Conservation (phyloP, 1,140 invertebrate genomes). For the Lordiphosa mommai region DNA sequence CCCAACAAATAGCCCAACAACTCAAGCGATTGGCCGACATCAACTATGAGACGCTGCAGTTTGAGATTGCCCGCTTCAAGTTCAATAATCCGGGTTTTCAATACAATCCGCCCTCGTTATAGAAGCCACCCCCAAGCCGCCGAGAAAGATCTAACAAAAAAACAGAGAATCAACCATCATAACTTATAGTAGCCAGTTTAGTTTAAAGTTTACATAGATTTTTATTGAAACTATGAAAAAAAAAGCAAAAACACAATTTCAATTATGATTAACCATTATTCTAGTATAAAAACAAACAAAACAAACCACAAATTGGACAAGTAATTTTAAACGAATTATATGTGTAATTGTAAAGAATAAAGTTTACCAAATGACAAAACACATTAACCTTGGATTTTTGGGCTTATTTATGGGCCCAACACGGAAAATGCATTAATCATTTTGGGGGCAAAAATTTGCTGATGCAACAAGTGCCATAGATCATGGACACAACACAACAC, state of each 20-base stretch:
- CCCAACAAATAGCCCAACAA: slow-evolving; percentile 67
- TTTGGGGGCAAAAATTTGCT: slow-evolving; percentile 9
- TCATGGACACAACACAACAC: too few species aligned
- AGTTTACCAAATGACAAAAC: slow-evolving; percentile 73
- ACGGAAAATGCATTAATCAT: slow-evolving; percentile 65
- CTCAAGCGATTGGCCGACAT: slow-evolving; percentile 72
- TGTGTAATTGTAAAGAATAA: slow-evolving; percentile 73
- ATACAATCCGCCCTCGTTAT: slow-evolving; percentile 66
- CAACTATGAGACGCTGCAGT: slow-evolving; percentile 72
- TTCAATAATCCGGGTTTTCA: slow-evolving; percentile 78
- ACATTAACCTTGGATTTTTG: too few species aligned
- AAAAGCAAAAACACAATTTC: not conserved
- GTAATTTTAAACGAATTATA: slow-evolving; percentile 60
- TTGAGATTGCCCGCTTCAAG: slow-evolving; percentile 76
- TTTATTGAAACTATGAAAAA: slow-evolving; percentile 10
- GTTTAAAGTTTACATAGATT: slow-evolving; percentile 58
- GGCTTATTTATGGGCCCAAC: too few species aligned
- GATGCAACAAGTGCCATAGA: slow-evolving; percentile 74
- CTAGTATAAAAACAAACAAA: not conserved
- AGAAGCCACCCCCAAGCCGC: slow-evolving; percentile 12
- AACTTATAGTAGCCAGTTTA: slow-evolving; percentile 71
- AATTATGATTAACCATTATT: slow-evolving; percentile 4
- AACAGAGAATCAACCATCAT: slow-evolving; percentile 16
- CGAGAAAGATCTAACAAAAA: not conserved
- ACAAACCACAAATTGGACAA: slow-evolving; percentile 42